These are phyloP conservation scores for Spea hammondii DNA, from an alignment of 2,797 vertebrate genomes.

Conservation along the genomic window DNA sequence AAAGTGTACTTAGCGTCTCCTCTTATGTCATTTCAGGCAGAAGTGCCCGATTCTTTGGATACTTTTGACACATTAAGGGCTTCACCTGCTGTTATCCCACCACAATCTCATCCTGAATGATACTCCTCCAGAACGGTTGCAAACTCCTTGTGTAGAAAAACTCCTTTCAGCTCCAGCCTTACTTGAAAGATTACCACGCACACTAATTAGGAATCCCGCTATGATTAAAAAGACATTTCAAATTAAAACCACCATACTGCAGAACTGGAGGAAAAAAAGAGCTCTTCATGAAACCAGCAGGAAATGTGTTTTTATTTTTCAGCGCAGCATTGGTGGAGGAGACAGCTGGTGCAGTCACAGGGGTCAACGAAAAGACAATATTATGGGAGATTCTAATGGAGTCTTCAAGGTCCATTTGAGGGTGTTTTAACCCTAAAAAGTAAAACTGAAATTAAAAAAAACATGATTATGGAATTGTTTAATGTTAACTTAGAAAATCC, in stretches of 20 bases:
- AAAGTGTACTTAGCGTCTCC: slow-evolving; percentile 6
- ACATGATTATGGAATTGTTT: no score
- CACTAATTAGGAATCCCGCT: slow-evolving; percentile 75
- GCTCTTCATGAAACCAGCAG: slow-evolving; percentile 71
- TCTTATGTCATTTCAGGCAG: slow-evolving; percentile 20
- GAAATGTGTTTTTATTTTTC: slow-evolving; percentile 59
- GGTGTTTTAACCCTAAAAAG: background rate
- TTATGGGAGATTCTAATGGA: slow-evolving; percentile 33
- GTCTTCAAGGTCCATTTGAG: slow-evolving; percentile 30
- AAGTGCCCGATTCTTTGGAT: slow-evolving; percentile 21
- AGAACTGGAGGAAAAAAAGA: slow-evolving; percentile 69
- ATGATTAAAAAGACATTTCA: slow-evolving; percentile 79
- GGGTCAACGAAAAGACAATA: slow-evolving; percentile 38
- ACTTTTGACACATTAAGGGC: slow-evolving; percentile 25
- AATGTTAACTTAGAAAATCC: no score
- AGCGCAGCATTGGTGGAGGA: slow-evolving; percentile 60
- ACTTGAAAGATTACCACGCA: slow-evolving; percentile 69
- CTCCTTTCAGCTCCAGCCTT: slow-evolving; percentile 59
- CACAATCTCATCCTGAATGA: slow-evolving; percentile 39
- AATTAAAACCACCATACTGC: slow-evolving; percentile 67
- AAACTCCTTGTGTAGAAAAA: slow-evolving; percentile 55
- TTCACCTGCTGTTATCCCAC: slow-evolving; percentile 1
- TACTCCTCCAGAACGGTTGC: slow-evolving; percentile 29
- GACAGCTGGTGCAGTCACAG: slow-evolving; percentile 54
- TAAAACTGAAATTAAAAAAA: background rate